A percentile compares a stretch with the other conserved stretches of the same genome.
These are phyloP conservation scores for Peromyscus aztecus DNA, from an alignment of 2,797 vertebrate genomes.

Conservation along the genomic window DNA sequence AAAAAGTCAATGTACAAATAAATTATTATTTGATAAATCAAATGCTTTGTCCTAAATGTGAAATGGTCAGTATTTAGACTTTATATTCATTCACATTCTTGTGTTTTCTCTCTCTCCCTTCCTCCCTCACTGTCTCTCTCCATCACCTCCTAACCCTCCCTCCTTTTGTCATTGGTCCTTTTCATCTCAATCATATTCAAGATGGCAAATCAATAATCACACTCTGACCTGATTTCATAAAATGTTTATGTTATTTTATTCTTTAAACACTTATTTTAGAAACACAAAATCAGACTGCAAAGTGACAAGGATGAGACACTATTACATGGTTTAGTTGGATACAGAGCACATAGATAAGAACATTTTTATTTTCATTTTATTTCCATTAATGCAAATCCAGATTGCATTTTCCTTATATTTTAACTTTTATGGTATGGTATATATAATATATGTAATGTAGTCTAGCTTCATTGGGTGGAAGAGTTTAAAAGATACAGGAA, in stretches of 20 bases:
- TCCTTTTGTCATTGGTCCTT: not conserved
- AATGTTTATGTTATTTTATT: not conserved
- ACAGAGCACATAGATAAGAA: not conserved
- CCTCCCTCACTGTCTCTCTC: not conserved
- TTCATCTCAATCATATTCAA: not conserved
- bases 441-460: not conserved
- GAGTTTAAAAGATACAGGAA: not conserved
- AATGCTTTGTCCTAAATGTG: not conserved
- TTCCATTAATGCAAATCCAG: not conserved
- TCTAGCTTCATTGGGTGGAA: not conserved
- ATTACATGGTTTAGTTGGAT: not conserved
- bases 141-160: too few species aligned
- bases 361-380: not conserved
- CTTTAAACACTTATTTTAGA: not conserved
- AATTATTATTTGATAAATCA: conserved; percentile 22
- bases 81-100: not conserved
- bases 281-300: not conserved
- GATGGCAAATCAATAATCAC: not conserved
- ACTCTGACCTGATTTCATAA: not conserved
- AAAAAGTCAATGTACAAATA: not conserved
- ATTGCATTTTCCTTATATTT: not conserved
- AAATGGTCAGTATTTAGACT: not conserved
- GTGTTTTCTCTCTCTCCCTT: not conserved
- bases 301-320: not conserved
- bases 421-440: not conserved